phyloP scores from a whole-genome alignment of 2,797 vertebrate genomes.

The Acanthis flammea region DNA sequence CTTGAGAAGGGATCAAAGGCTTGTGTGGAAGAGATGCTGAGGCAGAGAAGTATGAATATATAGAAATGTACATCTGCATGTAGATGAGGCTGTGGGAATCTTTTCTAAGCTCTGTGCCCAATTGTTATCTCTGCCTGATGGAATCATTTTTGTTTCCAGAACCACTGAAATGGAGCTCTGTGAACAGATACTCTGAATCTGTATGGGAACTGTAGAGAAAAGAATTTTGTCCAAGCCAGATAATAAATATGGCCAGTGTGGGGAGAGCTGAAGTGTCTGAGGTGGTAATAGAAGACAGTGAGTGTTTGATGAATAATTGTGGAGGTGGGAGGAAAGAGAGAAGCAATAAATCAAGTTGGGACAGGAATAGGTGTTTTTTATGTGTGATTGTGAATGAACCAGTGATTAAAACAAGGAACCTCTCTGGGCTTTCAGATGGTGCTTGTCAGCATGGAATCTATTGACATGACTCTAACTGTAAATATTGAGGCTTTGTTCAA shows the following conservation, averaged over 20 bases:
- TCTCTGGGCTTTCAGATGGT: neutral
- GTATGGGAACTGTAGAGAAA: neutral
- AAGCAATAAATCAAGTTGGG: constrained; percentile 41
- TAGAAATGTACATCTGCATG: neutral
- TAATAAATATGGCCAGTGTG: neutral
- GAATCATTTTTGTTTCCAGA: neutral
- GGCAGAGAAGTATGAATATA: neutral
- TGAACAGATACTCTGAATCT: neutral
- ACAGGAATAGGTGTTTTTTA: constrained; percentile 44
- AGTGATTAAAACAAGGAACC: constrained; percentile 47
- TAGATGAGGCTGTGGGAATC: neutral
- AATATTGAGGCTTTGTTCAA: neutral
- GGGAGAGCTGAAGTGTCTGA: constrained; percentile 21
- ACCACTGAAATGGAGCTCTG: neutral
- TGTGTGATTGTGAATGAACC: constrained; percentile 28
- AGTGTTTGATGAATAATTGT: constrained; percentile 48
- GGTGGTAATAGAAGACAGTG: constrained; percentile 35
- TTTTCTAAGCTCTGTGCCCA: neutral
- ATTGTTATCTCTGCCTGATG: neutral
- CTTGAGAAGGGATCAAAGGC: neutral
- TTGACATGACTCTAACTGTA: neutral
- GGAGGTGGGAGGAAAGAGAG: constrained; percentile 27
- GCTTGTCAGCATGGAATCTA: neutral
- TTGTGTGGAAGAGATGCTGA: neutral
- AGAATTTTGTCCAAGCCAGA: neutral